phyloP scores from a whole-genome alignment of 2,888 invertebrate genomes.

The Harpalus rubripes region DNA sequence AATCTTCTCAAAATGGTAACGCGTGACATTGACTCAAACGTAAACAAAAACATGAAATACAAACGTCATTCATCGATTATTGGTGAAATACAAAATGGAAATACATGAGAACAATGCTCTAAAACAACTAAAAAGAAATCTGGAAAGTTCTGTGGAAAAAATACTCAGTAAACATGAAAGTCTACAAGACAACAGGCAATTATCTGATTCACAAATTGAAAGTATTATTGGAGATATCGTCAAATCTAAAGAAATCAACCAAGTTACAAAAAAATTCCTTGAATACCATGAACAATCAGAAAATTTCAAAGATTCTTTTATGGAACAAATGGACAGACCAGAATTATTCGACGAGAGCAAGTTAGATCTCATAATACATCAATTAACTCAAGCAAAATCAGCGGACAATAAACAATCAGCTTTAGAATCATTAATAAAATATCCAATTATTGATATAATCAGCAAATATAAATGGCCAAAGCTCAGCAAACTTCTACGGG shows the following conservation, averaged over 20 bases:
- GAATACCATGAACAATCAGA: slow-evolving; percentile 21
- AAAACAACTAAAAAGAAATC: slow-evolving; percentile 42
- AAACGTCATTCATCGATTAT: slow-evolving; percentile 52
- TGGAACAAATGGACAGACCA: slow-evolving; percentile 44
- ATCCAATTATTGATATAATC: slow-evolving; percentile 52
- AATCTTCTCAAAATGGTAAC: slow-evolving; percentile 47
- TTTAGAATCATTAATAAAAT: slow-evolving; percentile 45
- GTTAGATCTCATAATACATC: slow-evolving; percentile 18
- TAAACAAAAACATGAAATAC: slow-evolving; percentile 63
- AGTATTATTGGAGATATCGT: slow-evolving; percentile 45
- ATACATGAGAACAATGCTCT: slow-evolving; percentile 24
- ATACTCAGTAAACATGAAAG: slow-evolving; percentile 55
- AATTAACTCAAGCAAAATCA: slow-evolving; percentile 23
- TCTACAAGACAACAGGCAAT: slow-evolving; percentile 26
- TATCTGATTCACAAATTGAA: slow-evolving; percentile 48
- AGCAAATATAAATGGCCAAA: slow-evolving; percentile 68
- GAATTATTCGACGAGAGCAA: slow-evolving; percentile 51
- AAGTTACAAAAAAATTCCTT: slow-evolving; percentile 33
- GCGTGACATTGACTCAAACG: slow-evolving; percentile 54
- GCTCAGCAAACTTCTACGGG: slow-evolving; percentile 68
- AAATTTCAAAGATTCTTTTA: slow-evolving; percentile 28
- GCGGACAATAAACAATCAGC: not conserved
- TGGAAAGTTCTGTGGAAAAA: slow-evolving; percentile 54
- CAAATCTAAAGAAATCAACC: slow-evolving; percentile 56
- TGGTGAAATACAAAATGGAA: slow-evolving; percentile 57